Evolutionary conservation across 2,888 invertebrate species (phyloP).

Genomic region (Diachrysia chrysitis): DNA sequence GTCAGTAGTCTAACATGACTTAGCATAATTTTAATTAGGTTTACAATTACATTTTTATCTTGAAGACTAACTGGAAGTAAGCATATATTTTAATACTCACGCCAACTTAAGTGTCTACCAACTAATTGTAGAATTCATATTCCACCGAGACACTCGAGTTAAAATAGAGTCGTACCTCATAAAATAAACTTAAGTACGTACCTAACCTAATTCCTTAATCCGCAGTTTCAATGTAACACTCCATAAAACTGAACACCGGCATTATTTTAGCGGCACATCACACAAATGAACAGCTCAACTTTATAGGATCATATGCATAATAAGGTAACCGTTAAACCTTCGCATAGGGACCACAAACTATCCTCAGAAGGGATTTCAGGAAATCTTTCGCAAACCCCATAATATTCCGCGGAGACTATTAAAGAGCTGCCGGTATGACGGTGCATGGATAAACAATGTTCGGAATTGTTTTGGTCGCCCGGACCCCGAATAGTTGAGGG

Average conservation of each 20-base stretch:
- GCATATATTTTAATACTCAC: background rate
- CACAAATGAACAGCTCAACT: conserved; percentile 55
- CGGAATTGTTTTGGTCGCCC: conserved; percentile 51
- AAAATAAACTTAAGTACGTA: conserved; percentile 3
- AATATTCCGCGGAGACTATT: conserved; percentile 57
- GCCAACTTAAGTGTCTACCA: background rate
- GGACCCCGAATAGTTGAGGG: conserved; percentile 37
- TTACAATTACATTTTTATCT: background rate
- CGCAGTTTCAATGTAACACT: conserved; percentile 45
- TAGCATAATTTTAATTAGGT: too few species aligned
- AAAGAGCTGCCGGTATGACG: conserved; percentile 33
- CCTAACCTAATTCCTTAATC: conserved; percentile 35
- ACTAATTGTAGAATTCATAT: background rate
- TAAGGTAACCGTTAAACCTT: conserved; percentile 47
- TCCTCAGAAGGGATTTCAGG: conserved; percentile 50
- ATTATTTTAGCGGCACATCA: conserved; percentile 38
- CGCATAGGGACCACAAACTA: conserved; percentile 52
- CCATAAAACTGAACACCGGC: conserved; percentile 33
- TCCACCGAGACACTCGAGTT: background rate
- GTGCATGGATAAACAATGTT: conserved; percentile 62
- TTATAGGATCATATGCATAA: conserved; percentile 56
- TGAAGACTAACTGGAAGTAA: background rate
- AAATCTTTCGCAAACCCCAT: conserved; percentile 57
- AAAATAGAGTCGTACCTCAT: conserved; percentile 3
- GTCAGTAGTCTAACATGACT: too few species aligned